Base-by-base conservation (phyloP, 2,888 invertebrate genomes). In the Drosophila cyrtoloma region DNA sequence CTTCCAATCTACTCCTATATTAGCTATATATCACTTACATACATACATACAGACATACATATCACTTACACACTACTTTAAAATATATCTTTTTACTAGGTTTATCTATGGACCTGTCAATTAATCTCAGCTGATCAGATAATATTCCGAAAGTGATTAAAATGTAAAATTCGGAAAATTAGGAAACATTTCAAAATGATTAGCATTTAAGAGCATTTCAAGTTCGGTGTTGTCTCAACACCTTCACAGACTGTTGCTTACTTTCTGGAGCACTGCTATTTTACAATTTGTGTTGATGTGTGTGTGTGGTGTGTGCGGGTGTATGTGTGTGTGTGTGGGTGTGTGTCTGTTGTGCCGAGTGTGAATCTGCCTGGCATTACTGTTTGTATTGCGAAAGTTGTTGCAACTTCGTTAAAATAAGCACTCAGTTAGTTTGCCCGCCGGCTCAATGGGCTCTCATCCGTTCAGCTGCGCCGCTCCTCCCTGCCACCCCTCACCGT, bases 331-430 rank as follows among this genome's bases (percentile, higher is more conserved):
- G 53, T 28, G 14, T 56, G 28, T 52, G 55, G 60, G 50, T 67
- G 53, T 61, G 65, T 63, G 59, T 62, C 74, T 68, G 82, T 89
- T 89, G 86, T 85, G 76, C 75, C 61, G 79, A 90, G 86, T 86
- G 86, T 86, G 86, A 86, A 86, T 86, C 90, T 90, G 90, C 86
- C 89, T 79, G 75, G 90, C 76, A 88, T 88, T 86, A 90, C 81
- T 82, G 91, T 91, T 91, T 88, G 88, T 89, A 89, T 91, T 87
- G 88, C 79, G 71, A 83, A 91, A 86, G 90, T 86, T 90, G 86
- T 85, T 89, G 90, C 87, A 88, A 88, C 91, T 88, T 88, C 88
- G 91, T 88, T 91, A 88, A 91, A 89, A 85, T 91, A 87, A 91
- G 91, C 86, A 85, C 88, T 86, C 84, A 79, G 91, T 89, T 88